Evolutionary conservation across 2,888 invertebrate species (phyloP).

Genomic region (Cancer borealis): DNA sequence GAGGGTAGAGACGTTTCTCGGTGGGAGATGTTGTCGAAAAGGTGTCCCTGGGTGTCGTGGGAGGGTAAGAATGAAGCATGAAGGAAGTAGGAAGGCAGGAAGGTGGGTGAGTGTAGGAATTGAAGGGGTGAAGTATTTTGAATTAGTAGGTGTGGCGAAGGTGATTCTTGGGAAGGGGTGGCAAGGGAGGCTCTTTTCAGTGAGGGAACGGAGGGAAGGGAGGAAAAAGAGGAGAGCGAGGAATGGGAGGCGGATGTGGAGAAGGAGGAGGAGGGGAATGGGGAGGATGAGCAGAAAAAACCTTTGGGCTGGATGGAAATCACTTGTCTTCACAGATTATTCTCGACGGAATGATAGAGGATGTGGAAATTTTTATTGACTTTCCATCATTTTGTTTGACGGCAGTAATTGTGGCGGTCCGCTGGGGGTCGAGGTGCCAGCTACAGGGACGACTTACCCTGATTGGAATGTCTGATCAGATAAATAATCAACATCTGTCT

Average conservation of each 20-base stretch:
- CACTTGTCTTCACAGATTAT: slow-evolving; percentile 46
- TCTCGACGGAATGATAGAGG: neutral
- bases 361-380: slow-evolving; percentile 14
- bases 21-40: slow-evolving; percentile 16
- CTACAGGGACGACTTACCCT: slow-evolving; percentile 13
- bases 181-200: neutral
- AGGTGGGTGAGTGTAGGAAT: neutral
- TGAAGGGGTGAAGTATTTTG: too few relatives aligned
- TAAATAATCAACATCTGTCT: slow-evolving; percentile 4
- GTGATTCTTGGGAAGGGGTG: neutral
- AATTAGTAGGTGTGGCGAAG: neutral
- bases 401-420: neutral
- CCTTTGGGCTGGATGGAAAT: slow-evolving; percentile 13
- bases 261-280: neutral
- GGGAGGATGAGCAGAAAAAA: neutral
- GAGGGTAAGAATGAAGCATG: neutral
- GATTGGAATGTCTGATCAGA: slow-evolving; percentile 36
- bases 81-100: neutral
- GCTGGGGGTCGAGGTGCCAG: neutral
- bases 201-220: neutral
- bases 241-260: neutral
- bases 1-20: neutral
- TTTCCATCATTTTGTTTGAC: slow-evolving; percentile 34
- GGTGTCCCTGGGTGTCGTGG: neutral
- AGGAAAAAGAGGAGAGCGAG: neutral